These are phyloP conservation scores for Cynopterus sphinx DNA, from an alignment of 2,797 vertebrate species.

Conservation along the genomic window DNA sequence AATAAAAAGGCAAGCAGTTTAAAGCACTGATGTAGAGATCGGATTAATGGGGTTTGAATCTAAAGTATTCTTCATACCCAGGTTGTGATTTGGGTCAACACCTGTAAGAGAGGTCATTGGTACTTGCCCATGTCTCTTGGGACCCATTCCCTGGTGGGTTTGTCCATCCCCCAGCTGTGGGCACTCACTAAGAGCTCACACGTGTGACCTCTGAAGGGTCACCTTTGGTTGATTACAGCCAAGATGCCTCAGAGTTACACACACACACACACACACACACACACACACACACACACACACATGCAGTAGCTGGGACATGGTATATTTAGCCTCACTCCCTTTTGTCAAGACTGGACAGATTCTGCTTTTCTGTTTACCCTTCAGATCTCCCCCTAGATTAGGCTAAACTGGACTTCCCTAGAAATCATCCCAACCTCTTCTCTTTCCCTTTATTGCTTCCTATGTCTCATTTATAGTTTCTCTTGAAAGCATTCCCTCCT, in stretches of 20 bases:
- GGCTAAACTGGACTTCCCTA: neutral
- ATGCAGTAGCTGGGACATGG: accelerated
- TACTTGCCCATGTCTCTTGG: too few relatives aligned
- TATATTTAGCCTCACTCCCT: neutral
- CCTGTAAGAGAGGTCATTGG: neutral
- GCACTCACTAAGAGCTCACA: neutral
- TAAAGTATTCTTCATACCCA: neutral
- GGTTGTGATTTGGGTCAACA: neutral
- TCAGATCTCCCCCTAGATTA: neutral
- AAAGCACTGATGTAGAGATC: neutral
- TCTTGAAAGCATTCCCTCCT: neutral
- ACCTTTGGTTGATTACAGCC: neutral
- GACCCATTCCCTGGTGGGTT: neutral
- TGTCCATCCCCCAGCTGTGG: neutral
- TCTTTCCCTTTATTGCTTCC: neutral
- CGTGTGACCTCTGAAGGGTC: neutral
- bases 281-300: neutral
- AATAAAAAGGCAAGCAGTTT: neutral
- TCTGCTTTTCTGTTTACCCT: neutral
- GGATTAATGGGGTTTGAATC: neutral
- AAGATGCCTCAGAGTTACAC: neutral
- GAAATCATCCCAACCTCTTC: neutral
- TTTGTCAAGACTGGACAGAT: neutral
- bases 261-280: neutral
- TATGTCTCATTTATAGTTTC: neutral